Evolutionary conservation across 30 jellyfish, hydroid and myxozoan species (phyloP), one percentile per base, ranked within the genome.

Genomic region (Turritopsis dohrnii): DNA sequence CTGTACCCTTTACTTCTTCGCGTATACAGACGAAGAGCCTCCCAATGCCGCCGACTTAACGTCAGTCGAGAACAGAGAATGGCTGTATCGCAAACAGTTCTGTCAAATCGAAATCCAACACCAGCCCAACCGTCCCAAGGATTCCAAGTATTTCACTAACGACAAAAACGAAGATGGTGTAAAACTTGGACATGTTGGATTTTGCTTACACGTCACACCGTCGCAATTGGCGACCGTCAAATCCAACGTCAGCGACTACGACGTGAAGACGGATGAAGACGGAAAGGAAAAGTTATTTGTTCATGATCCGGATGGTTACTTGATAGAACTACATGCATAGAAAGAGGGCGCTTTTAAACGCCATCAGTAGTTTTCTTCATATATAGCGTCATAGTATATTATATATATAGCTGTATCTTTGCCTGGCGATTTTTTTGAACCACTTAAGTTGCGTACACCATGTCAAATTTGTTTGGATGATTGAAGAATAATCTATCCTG

Each of bases 241-340:
- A 27, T 27, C 28, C 28, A 9, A 27, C 77, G 77, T 19, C 19
- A 69, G 17, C 0, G 30, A 23, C 30, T 69, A 9, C 13, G 77
- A 69, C 77, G 77, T 69, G 23, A n/a, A 8, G 9, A 23, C 17
- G 16, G 77, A 69, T 27, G 77, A 1, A 0, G 77, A 69, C 8
- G 77, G 77, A n/a, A 27, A 8, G 16, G 77, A 69, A 69, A 69
- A 69, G 9, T 8, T 69, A n/a, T 69, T 69, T 69, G 30, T 69
- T n/a, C 16, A 19, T n/a, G 77, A 69, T 69, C 77, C 77, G 19
- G 77, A 69, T 27, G 77, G 77, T 69, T 69, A n/a, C 30, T 69
- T 69, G 30, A n/a, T 69, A 7, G 31, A 69, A 69, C 9, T 69
- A 17, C 28, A 69, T 19, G 31, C 28, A 19, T 69, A 0, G 19